Base-by-base conservation (phyloP, 2,113 vertebrate genomes). In the Rhizomys pruinosus region DNA sequence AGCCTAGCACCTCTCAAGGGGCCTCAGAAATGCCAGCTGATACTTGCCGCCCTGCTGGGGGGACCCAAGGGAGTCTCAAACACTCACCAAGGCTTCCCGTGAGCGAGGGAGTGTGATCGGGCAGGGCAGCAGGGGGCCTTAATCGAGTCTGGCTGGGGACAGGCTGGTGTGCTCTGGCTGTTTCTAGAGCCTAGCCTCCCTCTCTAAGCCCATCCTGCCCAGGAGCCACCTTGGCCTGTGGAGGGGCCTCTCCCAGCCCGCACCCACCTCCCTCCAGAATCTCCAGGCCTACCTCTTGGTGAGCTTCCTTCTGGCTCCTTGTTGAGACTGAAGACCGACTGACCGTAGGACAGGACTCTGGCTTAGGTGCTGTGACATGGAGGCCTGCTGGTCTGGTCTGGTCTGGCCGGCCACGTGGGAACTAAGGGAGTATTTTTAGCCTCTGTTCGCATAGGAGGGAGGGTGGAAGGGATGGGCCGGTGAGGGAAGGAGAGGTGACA, bases 381-480 rank as follows among this genome's bases (percentile, higher is more conserved):
- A 77, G 32, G 73, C 72, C 76, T 78, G 44, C 68, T 11, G 72
- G 78, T 71, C 68, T 63, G 77, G 19, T 29, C 84, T 29, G 44
- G 64, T 32, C 66, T 71, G 68, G 76, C 84, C 27, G 92, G 34
- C 95, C 96, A 86, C 89, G 88, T 93, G 91, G 66, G 89, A 77
- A 22, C 0, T 0, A 66, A n/a, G 16, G 23, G 57, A 66, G 52
- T 98, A 98, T 98, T 98, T 98, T 98, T 98, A 98, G 98, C 47
- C 29, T 55, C 77, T 71, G 92, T 59, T 90, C 69, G 47, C 57
- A 74, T 2, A 34, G 63, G 61, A 69, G 6, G 32, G 0, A 44
- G 77, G 81, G 64, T 0, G 15, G 85, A 37, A 25, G 32, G 79
- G 85, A 1, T 59, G 79, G 79, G 92, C 7, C 2, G 0, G 27